A percentile compares a stretch with the other conserved stretches of the same genome.
Evolutionary conservation across 2,113 vertebrate species (phyloP).

Genomic region (Oryzias curvinotus): DNA sequence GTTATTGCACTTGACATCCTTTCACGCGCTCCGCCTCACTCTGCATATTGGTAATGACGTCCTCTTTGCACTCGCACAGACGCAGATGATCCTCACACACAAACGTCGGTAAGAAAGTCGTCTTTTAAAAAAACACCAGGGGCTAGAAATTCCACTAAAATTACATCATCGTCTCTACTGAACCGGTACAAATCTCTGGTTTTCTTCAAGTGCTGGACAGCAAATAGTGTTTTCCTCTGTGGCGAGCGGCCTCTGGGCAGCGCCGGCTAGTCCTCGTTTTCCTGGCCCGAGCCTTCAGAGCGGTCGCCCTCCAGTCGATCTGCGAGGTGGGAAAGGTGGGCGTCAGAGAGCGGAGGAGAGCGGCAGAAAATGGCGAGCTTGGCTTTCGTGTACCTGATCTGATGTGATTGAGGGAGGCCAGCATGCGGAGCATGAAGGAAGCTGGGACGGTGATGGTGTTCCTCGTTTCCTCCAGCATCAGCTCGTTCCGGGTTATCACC

Average conservation of each 20-base stretch:
- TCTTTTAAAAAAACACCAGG: conserved; percentile 80
- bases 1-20: conserved; percentile 92
- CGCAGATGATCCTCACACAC: conserved; percentile 73
- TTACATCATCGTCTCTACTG: conserved; percentile 90
- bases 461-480: conserved; percentile 97
- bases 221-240: conserved; percentile 48
- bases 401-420: conserved; percentile 96
- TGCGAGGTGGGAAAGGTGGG: conserved; percentile 51
- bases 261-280: conserved; percentile 89
- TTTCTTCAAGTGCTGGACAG: conserved; percentile 78
- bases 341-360: background rate
- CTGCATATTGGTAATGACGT: conserved; percentile 52
- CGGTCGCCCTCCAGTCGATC: conserved; percentile 92
- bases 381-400: conserved; percentile 83
- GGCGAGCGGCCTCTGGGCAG: conserved; percentile 63
- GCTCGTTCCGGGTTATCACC: conserved; percentile 96
- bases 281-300: conserved; percentile 93
- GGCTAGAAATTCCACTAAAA: conserved; percentile 88
- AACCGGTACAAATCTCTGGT: conserved; percentile 87
- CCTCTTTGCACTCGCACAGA: conserved; percentile 76
- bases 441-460: conserved; percentile 99
- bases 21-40: conserved; percentile 77
- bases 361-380: too few relatives aligned
- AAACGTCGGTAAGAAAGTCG: conserved; percentile 84
- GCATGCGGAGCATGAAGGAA: conserved; percentile 97